Evolutionary conservation across 1,140 invertebrate species (phyloP).

Genomic region (Venturia canescens): DNA sequence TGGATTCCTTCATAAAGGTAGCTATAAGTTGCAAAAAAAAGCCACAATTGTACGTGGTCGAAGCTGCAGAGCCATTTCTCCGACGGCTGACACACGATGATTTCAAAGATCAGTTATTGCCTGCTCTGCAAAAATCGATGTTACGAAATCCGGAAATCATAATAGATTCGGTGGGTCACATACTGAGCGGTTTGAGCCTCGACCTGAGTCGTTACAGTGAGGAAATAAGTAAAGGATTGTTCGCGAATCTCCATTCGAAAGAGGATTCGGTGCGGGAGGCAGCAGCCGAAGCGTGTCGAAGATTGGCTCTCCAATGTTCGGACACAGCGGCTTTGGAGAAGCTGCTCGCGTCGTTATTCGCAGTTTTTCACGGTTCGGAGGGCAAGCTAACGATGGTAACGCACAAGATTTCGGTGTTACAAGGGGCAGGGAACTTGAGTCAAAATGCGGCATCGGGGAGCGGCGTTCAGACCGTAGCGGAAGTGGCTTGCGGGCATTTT

Average conservation of each 20-base stretch:
- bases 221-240: conserved; percentile 89
- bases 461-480: conserved; percentile 80
- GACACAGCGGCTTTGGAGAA: conserved; percentile 82
- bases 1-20: conserved; percentile 89
- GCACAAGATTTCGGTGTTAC: conserved; percentile 92
- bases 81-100: conserved; percentile 83
- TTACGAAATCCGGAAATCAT: conserved; percentile 96
- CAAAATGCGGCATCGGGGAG: conserved; percentile 82
- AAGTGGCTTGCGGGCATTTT: conserved; percentile 82
- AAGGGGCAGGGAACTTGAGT: conserved; percentile 90
- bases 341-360: conserved; percentile 87
- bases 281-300: conserved; percentile 83
- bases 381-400: conserved; percentile 93
- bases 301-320: conserved; percentile 85
- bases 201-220: conserved; percentile 88
- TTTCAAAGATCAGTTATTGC: conserved; percentile 86
- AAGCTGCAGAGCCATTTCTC: conserved; percentile 82
- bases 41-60: conserved; percentile 83
- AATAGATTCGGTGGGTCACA: conserved; percentile 86
- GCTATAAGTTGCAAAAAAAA: conserved; percentile 88
- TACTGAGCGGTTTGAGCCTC: conserved; percentile 84
- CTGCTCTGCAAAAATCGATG: conserved; percentile 93
- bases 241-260: conserved; percentile 88
- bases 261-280: conserved; percentile 86
- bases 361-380: conserved; percentile 91